A percentile compares a stretch with the other conserved stretches of the same genome.
Evolutionary conservation across 1,140 invertebrate genomes (phyloP).

Genomic region (Bombyx mandarina): DNA sequence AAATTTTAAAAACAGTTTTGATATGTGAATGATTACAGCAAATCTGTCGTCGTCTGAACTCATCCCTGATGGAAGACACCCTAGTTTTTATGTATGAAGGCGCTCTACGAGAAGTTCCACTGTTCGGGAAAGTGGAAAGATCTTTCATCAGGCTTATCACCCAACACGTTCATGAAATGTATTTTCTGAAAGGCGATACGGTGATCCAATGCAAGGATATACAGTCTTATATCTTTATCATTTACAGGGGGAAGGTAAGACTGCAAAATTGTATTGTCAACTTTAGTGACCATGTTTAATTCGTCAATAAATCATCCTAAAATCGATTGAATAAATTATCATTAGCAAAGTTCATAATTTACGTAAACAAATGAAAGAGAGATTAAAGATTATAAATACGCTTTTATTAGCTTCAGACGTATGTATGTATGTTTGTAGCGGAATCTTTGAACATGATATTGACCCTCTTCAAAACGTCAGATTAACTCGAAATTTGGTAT

Average conservation of each 20-base stretch:
- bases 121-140: slow-evolving; percentile 62
- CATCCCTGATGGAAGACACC: slow-evolving; percentile 64
- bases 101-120: slow-evolving; percentile 58
- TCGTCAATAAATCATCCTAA: too few species aligned
- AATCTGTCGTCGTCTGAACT: slow-evolving; percentile 58
- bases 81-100: slow-evolving; percentile 62
- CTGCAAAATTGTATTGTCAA: not conserved
- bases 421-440: too few species aligned
- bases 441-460: too few species aligned
- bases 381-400: too few species aligned
- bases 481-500: too few species aligned
- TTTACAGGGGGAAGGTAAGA: slow-evolving; percentile 55
- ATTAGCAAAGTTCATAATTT: too few species aligned
- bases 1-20: too few species aligned
- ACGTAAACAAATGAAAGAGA: too few species aligned
- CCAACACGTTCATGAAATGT: slow-evolving; percentile 61
- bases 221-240: slow-evolving; percentile 55
- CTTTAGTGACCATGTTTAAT: too few species aligned
- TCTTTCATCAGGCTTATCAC: slow-evolving; percentile 67
- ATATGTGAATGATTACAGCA: slow-evolving; percentile 23
- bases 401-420: too few species aligned
- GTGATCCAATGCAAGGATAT: slow-evolving; percentile 60
- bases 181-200: slow-evolving; percentile 56
- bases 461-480: too few species aligned
- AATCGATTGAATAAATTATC: too few species aligned